phyloP scores from a whole-genome alignment of 2,797 vertebrate species.

The Miichthys miiuy region DNA sequence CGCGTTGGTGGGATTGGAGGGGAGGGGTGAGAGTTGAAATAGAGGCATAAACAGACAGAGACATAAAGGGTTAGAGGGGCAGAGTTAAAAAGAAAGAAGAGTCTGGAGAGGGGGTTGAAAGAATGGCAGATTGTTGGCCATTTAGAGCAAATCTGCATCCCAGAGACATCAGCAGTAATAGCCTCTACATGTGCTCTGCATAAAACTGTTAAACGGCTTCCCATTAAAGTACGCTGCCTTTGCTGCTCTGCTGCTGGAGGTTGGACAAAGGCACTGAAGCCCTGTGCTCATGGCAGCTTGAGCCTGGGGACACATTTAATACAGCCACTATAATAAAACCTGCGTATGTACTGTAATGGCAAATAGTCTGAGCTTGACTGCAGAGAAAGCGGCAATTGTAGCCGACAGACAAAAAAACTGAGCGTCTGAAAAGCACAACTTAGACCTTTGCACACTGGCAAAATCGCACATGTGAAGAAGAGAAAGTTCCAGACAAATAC shows the following conservation, averaged over 20 bases:
- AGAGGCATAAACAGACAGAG: constrained; percentile 53
- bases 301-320: constrained; percentile 73
- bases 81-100: constrained; percentile 34
- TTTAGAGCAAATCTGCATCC: constrained; percentile 79
- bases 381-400: constrained; percentile 46
- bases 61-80: constrained; percentile 52
- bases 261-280: constrained; percentile 67
- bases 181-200: constrained; percentile 75
- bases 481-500: constrained; percentile 10
- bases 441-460: constrained; percentile 33
- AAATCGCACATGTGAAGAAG: constrained; percentile 15
- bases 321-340: constrained; percentile 62
- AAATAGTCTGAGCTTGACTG: constrained; percentile 53
- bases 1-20: constrained; percentile 39
- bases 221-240: constrained; percentile 73
- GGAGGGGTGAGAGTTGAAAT: constrained; percentile 52
- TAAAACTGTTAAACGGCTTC: constrained; percentile 77
- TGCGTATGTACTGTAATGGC: constrained; percentile 54
- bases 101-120: constrained; percentile 17
- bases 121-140: constrained; percentile 73
- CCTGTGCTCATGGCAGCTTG: constrained; percentile 62
- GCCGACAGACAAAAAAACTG: constrained; percentile 34
- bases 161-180: constrained; percentile 78
- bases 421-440: constrained; percentile 38
- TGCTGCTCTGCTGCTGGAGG: constrained; percentile 57